These are phyloP conservation scores for Abrostola triplasia DNA, from an alignment of 2,888 invertebrate species.

Conservation along the genomic window DNA sequence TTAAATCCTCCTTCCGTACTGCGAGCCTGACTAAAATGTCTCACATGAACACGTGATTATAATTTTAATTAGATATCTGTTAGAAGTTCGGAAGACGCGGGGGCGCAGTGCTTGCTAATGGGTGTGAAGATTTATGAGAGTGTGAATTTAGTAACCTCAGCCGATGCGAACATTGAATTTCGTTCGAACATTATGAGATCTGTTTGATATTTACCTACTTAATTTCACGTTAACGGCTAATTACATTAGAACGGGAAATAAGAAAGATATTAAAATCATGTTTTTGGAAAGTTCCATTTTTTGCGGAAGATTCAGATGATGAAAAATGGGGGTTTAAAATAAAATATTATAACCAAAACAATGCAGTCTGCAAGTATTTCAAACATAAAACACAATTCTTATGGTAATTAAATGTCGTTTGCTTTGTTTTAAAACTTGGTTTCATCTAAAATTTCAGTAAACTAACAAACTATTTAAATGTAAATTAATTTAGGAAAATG, in stretches of 20 bases:
- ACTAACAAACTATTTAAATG: not conserved
- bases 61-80: not conserved
- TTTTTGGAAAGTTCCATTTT: too few relatives aligned
- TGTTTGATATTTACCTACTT: not conserved
- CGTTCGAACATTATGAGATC: not conserved
- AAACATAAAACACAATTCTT: too few relatives aligned
- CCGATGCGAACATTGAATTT: not conserved
- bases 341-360: too few relatives aligned
- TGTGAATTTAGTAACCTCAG: not conserved
- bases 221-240: not conserved
- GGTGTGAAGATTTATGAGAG: not conserved
- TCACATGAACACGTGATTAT: not conserved
- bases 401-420: too few relatives aligned
- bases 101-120: not conserved
- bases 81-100: not conserved
- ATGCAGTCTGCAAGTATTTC: too few relatives aligned
- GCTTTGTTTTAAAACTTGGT: not conserved
- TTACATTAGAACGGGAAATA: not conserved
- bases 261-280: too few relatives aligned
- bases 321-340: too few relatives aligned
- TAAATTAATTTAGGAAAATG: not conserved
- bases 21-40: not conserved
- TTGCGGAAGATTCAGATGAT: too few relatives aligned
- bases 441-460: not conserved
- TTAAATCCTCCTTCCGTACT: constrained; percentile 5